Evolutionary conservation across 2,888 invertebrate genomes (phyloP), one percentile per base, ranked within the genome.

Genomic region (Pterostichus niger): DNA sequence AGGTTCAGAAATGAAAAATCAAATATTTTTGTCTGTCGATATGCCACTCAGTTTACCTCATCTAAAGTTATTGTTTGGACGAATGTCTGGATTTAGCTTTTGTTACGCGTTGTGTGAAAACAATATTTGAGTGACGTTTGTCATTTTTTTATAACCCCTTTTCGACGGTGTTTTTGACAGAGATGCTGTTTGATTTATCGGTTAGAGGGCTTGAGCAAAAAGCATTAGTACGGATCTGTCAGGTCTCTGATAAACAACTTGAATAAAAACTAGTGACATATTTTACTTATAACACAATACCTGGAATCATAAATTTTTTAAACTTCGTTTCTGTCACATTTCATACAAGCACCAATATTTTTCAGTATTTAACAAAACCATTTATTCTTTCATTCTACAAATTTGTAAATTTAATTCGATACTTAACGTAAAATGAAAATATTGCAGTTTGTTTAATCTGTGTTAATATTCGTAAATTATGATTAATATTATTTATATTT

Each of bases 41-140:
- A 75, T 31, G 52, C 49, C 76, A 76, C 35, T 76, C 31, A 10
- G 33, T 10, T 17, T 17, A 13, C 7, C 44, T 15, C 44, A 9
- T 15, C 68, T 71, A 71, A 17, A 44, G 35, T 35, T 10, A 68
- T 44, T 71, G 68, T 71, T 71, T 33, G n/a, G 6, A 11, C 33
- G 64, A 13, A 64, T 64, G 64, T 44, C 44, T 71, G 31, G 68
- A 44, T 71, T 52, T 75, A 52, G 54, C 49, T 75, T 75, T 75
- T 75, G 75, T 75, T 49, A 33, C 35, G n/a, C 13, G 31, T 31
- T 52, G 13, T 52, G 54, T 75, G 75, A 75, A 49, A 75, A 52
- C 75, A 54, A 54, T 44, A 77, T 77, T 77, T 77, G 77, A 56
- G 40, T 77, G 77, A 77, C 54, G 77, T 56, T 75, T 77, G 54